phyloP scores from a whole-genome alignment of 2,888 invertebrate species.

The Ptilodon capucinus region DNA sequence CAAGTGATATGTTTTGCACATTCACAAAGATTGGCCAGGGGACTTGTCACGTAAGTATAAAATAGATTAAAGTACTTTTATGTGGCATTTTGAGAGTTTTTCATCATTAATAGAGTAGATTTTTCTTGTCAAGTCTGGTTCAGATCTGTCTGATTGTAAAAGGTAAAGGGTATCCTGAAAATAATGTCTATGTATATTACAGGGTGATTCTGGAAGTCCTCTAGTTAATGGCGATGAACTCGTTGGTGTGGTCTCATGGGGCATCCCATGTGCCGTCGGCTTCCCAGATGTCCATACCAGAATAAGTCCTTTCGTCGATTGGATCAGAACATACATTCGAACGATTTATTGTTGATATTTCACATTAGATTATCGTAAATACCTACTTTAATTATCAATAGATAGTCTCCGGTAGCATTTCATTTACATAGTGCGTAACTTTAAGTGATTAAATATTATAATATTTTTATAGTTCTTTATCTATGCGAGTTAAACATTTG shows the following conservation, averaged over 20 bases:
- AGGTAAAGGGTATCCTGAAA: too few species aligned
- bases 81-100: too few species aligned
- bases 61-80: background rate
- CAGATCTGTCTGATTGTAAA: too few species aligned
- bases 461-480: too few species aligned
- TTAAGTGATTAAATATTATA: too few species aligned
- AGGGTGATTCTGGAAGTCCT: constrained; percentile 78
- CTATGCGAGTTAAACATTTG: too few species aligned
- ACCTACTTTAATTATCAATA: background rate
- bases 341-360: constrained; percentile 12
- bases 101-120: too few species aligned
- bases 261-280: constrained; percentile 73
- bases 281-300: constrained; percentile 77
- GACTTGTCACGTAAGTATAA: constrained; percentile 67
- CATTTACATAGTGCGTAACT: too few species aligned
- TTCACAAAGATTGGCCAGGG: constrained; percentile 67
- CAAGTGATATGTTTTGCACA: constrained; percentile 69
- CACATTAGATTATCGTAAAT: too few species aligned
- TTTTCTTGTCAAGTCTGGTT: too few species aligned
- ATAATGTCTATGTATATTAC: too few species aligned
- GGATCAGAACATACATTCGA: constrained; percentile 50
- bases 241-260: constrained; percentile 74
- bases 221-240: constrained; percentile 53
- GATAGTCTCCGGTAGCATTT: background rate
- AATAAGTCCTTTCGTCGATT: constrained; percentile 53